Conservation (phyloP, 2,113 vertebrate genomes). For the Ailurus styani region DNA sequence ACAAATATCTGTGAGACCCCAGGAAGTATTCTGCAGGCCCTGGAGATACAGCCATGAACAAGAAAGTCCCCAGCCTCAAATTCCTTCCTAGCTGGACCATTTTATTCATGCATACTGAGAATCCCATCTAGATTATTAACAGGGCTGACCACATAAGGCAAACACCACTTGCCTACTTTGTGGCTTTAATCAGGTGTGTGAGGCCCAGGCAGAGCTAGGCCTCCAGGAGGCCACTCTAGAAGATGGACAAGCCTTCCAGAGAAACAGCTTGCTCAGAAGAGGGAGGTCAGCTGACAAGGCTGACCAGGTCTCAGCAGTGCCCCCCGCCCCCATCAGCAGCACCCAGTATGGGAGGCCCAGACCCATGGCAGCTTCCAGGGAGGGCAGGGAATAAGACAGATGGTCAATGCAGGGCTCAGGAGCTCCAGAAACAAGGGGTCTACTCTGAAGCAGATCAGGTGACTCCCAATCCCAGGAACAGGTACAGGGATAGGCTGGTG, state of each 20-base stretch:
- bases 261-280: accelerated
- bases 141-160: not conserved
- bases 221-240: accelerated
- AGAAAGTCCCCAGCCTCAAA: accelerated
- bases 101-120: accelerated
- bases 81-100: accelerated
- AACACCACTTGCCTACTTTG: accelerated
- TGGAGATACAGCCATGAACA: not conserved
- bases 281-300: too few relatives aligned
- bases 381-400: not conserved
- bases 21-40: not conserved
- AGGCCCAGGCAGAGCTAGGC: too few relatives aligned
- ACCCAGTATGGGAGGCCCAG: not conserved
- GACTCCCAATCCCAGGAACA: accelerated
- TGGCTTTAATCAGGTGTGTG: accelerated
- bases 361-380: not conserved
- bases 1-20: not conserved
- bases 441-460: accelerated
- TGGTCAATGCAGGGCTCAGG: accelerated
- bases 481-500: accelerated
- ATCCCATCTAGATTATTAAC: accelerated
- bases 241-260: accelerated
- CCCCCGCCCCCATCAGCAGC: accelerated
- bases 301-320: accelerated
- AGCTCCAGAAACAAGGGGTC: not conserved